Evolutionary conservation across 2,888 invertebrate species (phyloP), one percentile per base, ranked within the genome.

Genomic region (Prosopocoilus inquinatus): DNA sequence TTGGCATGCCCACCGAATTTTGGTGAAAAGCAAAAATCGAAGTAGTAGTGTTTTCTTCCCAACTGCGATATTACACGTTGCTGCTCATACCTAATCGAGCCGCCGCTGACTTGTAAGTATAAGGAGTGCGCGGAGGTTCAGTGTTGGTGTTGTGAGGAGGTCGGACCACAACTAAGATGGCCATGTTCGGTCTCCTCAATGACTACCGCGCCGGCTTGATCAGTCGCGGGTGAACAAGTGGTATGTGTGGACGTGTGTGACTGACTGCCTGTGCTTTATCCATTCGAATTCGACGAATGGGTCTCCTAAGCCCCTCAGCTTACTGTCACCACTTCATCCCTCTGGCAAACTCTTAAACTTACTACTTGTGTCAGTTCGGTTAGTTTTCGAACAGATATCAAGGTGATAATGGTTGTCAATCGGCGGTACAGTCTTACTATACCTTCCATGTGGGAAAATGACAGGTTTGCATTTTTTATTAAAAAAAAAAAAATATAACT

Each of bases 371-470:
- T 52, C 46, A 36, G 52, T 35, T 51, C 41, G 41, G 11, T 46
- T 11, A 12, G 8, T 9, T 53, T 45, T 45, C 66, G 68, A 71
- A 67, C 62, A 60, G 67, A 67, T 62, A 63, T 61, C 64, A 68
- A 67, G 65, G 70, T 70, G 68, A 74, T 72, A 72, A 77, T 77
- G 77, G 77, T 77, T 62, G 76, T 76, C 54, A 69, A 75, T 62
- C 67, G 70, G 61, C 72, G 70, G 61, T 65, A 69, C 61, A 67
- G 67, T 60, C 62, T 71, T 53, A 64, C 69, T 39, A 68, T 69
- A 20, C 64, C 65, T 47, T 67, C 67, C 47, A 69, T 71, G 66
- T 73, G 75, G 72, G 68, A 72, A 65, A 67, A 67, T 64, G 68
- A 76, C 60, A 75, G 76, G 76, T 77, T 53, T 16, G 20, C 4